Conservation (phyloP, 2,113 vertebrate genomes). For the Callocephalon fimbriatum region DNA sequence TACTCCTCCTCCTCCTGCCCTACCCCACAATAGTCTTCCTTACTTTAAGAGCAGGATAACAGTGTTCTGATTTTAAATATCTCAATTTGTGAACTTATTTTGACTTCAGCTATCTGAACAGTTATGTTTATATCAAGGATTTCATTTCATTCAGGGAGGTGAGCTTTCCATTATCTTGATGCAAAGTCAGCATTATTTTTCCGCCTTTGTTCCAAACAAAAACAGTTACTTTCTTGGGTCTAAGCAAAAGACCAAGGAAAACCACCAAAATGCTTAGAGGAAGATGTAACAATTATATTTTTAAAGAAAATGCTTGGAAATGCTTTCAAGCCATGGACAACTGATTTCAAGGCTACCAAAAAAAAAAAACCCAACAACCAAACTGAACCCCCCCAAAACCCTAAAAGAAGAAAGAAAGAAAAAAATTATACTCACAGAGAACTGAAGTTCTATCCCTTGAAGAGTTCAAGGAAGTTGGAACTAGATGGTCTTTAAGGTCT, state of each 20-base stretch:
- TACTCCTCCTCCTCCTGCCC: rapidly evolving
- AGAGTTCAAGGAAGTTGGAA: neutral
- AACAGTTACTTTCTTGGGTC: neutral
- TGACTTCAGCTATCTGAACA: neutral
- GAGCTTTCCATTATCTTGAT: neutral
- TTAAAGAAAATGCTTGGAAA: neutral
- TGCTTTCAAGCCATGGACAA: neutral
- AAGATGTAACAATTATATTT: neutral
- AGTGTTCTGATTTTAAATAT: neutral
- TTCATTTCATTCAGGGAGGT: neutral
- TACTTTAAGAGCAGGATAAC: neutral
- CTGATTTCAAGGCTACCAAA: neutral
- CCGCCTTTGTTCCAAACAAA: neutral
- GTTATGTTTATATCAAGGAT: neutral
- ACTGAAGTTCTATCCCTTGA: neutral
- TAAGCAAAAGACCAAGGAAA: neutral
- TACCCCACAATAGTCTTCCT: rapidly evolving
- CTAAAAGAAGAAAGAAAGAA: neutral
- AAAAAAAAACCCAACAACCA: neutral
- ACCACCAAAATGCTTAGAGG: rapidly evolving
- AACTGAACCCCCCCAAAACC: neutral
- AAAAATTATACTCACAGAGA: neutral
- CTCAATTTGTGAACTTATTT: neutral
- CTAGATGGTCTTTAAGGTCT: neutral
- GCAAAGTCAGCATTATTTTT: neutral